Base-by-base conservation (phyloP, 2,113 vertebrate species). In the Hydrochoerus hydrochaeris region DNA sequence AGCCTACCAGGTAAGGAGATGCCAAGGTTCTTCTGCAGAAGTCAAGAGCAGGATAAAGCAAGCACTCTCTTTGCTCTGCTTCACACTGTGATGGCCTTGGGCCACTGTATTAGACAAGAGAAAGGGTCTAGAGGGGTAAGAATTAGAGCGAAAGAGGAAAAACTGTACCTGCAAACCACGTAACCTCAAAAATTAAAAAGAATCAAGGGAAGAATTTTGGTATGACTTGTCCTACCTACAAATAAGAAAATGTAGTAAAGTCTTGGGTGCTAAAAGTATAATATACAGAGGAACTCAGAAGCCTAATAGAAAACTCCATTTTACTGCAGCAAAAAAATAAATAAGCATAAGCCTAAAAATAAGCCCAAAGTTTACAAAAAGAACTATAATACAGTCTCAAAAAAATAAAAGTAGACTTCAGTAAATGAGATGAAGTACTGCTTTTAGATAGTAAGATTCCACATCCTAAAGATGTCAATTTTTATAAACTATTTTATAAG, bases 381-480 rank as follows among this genome's bases (percentile, higher is more conserved):
- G 85, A 81, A 82, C 49, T 54, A 73, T 46, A 85, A 62, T 85
- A 62, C 38, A 88, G 84, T 92, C 86, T 71, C 30, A 87, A 93
- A 85, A 22, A 92, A 88, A 80, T 30, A 75, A 83, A 94, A 58
- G 22, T 73, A 71, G n/a, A 80, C 12, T 30, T 57, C 19, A 94
- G 58, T 38, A 83, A 94, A 63, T 44, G 20, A 71, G 90, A 87
- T 58, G 16, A 90, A 38, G 63, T 65, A 46, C 26, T 24, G 32
- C 41, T 81, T 82, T 67, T 32, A 3, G 54, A 63, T 24, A 58
- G 8, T 78, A 91, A 88, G 32, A 46, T 4, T 83, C n/a, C 44
- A 19, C 17, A 60, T 75, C 62, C 46, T 41, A 92, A 95, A 94
- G 65, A 91, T 65, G 7, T 35, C 49, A 57, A 35, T 96, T 73